Percentiles rank a stretch among this genome's conserved stretches.
phyloP scores from a whole-genome alignment of 2,113 vertebrate species.

The Lathamus discolor region DNA sequence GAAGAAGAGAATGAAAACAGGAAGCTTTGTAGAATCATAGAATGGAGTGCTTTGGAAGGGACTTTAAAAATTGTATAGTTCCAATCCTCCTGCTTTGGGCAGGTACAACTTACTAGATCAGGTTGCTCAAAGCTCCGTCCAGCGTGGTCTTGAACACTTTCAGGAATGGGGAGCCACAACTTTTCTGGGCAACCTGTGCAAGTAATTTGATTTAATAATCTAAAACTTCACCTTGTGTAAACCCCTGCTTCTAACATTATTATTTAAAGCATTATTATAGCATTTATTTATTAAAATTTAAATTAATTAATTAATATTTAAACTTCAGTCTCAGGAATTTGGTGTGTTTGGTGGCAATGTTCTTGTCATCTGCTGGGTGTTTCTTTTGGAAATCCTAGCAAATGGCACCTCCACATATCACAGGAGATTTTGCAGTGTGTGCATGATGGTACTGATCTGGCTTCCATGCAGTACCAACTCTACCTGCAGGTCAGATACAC shows the following conservation, averaged over 20 bases:
- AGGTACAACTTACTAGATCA: background rate
- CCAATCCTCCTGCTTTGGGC: background rate
- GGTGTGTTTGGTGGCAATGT: background rate
- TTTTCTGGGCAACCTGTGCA: background rate
- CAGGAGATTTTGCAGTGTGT: rapidly evolving
- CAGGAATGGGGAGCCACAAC: background rate
- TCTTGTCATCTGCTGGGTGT: background rate
- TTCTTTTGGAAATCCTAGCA: background rate
- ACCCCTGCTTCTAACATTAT: rapidly evolving
- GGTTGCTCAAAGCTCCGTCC: background rate
- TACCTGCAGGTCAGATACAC: background rate
- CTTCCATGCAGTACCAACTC: background rate
- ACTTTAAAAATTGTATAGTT: background rate
- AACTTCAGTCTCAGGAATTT: background rate
- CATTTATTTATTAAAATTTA: background rate
- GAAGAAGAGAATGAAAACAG: background rate
- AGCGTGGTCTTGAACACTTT: background rate
- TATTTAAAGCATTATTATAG: background rate
- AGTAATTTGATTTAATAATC: background rate
- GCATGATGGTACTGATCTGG: background rate
- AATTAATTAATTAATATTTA: background rate
- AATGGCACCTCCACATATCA: rapidly evolving
- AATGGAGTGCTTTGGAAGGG: background rate
- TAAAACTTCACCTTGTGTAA: background rate
- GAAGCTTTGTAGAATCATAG: background rate